Evolutionary conservation across 1,140 invertebrate genomes (phyloP), one percentile per base, ranked within the genome.

Genomic region (Berghia stephanieae): DNA sequence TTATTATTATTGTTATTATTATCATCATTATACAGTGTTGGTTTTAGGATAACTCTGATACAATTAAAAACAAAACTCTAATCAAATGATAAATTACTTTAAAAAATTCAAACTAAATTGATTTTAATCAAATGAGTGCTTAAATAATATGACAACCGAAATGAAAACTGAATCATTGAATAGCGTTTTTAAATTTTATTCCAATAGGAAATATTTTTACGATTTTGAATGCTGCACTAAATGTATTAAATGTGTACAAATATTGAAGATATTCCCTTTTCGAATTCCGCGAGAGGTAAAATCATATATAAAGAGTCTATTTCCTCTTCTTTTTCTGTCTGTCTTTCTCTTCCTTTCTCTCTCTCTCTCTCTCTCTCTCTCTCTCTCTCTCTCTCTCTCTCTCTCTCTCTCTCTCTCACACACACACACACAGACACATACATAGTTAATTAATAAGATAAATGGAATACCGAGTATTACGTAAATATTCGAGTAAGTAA

Each of bases 241-340:
- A n/a, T 43, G 10, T 10, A n/a, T 8, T 8, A 10, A 68, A 68
- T 40, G 36, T 67, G 63, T 40, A 40, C 63, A 67, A 34, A 67
- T 10, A 67, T 67, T 67, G 42, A 40, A 34, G 42, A 40, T 40
- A 63, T 75, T 42, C 40, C 36, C 55, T 42, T 75, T 31, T 42
- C 38, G 46, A 21, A 60, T 2, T 38, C n/a, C 38, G 10, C 34
- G 63, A 18, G n/a, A 18, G 21, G 36, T 34, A 24, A 24, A 68
- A 21, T 31, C 21, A 43, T 44, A 66, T 34, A 52, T 36, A 21
- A 31, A 73, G n/a, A 21, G 55, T 13, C 21, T 43, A n/a, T n/a
- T 71, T n/a, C 24, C 24, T 46, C n/a, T 38, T 46, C n/a, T n/a
- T 38, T 31, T 8, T 57, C n/a, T 44, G 13, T 18, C 40, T 52